These are phyloP conservation scores for Zhuqinia jingwanae DNA, from an alignment of 2,888 invertebrate genomes.

Conservation along the genomic window DNA sequence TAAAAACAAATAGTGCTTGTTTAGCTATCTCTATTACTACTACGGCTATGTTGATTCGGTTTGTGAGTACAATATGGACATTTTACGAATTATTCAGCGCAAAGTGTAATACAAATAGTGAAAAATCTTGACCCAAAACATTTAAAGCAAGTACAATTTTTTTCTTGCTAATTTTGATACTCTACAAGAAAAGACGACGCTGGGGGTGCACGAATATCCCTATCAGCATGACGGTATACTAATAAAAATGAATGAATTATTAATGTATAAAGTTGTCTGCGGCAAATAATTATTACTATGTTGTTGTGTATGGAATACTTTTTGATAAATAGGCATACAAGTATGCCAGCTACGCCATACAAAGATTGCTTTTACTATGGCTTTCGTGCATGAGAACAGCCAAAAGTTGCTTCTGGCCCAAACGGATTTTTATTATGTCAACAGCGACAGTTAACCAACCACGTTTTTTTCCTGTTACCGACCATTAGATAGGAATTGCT, in stretches of 20 bases:
- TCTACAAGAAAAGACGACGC: background rate
- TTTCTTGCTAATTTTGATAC: slow-evolving; percentile 21
- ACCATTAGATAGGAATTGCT: no score
- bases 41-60: background rate
- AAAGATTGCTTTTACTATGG: no score
- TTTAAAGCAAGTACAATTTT: slow-evolving; percentile 58
- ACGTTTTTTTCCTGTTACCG: no score
- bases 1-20: background rate
- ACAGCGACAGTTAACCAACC: no score
- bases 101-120: slow-evolving; percentile 58
- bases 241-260: slow-evolving; percentile 34
- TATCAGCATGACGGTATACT: background rate
- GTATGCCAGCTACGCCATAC: no score
- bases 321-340: no score
- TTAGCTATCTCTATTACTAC: background rate
- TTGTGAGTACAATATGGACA: background rate
- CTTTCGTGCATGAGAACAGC: background rate
- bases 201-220: background rate
- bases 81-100: slow-evolving; percentile 25
- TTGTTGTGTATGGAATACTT: background rate
- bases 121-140: slow-evolving; percentile 72
- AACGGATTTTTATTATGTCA: no score
- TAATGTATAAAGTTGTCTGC: slow-evolving; percentile 1
- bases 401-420: background rate
- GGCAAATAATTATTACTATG: background rate